A percentile compares a stretch with the other conserved stretches of the same genome.
Conservation (phyloP, 2,797 vertebrate genomes). For the Synaphobranchus kaupii region DNA sequence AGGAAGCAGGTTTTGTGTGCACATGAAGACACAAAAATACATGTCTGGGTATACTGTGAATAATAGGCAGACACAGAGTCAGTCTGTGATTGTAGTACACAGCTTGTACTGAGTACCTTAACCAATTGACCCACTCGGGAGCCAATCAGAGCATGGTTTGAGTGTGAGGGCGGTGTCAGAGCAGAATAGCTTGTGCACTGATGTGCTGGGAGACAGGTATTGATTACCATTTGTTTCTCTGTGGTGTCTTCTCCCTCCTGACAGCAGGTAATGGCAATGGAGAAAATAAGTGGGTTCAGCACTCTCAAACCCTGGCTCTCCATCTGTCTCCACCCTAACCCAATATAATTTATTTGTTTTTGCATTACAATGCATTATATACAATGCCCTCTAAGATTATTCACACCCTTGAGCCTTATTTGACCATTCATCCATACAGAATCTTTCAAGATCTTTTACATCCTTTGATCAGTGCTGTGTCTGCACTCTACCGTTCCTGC, state of each 20-base stretch:
- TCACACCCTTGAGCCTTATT: background rate
- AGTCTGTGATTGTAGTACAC: background rate
- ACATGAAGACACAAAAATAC: too few relatives aligned
- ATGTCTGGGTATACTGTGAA: too few relatives aligned
- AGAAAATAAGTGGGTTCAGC: constrained; percentile 35
- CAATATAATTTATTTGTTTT: background rate
- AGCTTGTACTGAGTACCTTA: background rate
- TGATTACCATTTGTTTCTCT: constrained; percentile 56
- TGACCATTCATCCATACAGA: background rate
- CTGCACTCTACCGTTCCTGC: background rate
- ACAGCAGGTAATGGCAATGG: constrained; percentile 44
- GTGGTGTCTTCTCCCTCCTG: constrained; percentile 29
- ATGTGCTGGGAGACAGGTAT: constrained; percentile 49
- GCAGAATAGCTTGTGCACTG: constrained; percentile 36
- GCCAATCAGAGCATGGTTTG: background rate
- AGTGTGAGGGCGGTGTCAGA: constrained; percentile 3
- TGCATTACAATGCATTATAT: background rate
- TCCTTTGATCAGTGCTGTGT: background rate
- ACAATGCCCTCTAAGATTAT: too few relatives aligned
- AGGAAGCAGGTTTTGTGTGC: too few relatives aligned
- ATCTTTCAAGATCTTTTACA: background rate
- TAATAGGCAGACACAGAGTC: background rate
- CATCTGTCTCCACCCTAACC: constrained; percentile 23
- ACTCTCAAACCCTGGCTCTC: constrained; percentile 25
- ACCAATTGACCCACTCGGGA: background rate